Evolutionary conservation across 2,797 vertebrate genomes (phyloP), one percentile per base, ranked within the genome.

Genomic region (Otolemur crassicaudatus): DNA sequence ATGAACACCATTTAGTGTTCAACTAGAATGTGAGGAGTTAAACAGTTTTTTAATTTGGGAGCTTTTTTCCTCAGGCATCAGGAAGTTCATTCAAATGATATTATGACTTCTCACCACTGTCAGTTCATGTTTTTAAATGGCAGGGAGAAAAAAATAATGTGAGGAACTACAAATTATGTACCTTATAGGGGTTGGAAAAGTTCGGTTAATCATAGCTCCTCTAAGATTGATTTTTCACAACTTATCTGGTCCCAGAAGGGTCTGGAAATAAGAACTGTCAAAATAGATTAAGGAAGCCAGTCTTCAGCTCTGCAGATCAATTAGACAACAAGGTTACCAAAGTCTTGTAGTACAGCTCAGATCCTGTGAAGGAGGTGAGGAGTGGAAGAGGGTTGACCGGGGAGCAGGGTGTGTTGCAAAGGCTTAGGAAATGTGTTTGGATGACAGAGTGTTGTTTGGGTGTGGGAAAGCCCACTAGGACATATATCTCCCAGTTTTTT

Each of bases 161-260:
- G 88, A 90, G 69, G 91, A 96, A 34, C 31, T 82, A 87, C 49
- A 86, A 65, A 82, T 91, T 72, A 58, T 65, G 37, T 53, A 82
- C 65, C 83, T 94, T 60, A 79, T 60, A 81, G 61, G 43, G 17
- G 49, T 40, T 82, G 20, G 72, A 40, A 96, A 94, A 96, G 61
- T 90, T 87, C 67, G 82, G 72, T 77, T 90, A 67, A 93, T 94
- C 29, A n/a, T 46, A 43, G 10, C 63, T 31, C 40, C 92, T 69
- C 87, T 65, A 82, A 87, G 56, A 93, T 88, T 92, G 91, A 91
- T 91, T 77, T 94, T 94, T 95, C 84, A 65, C 49, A 90, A 73
- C 8, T 43, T 70, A 53, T 70, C 60, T 90, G 17, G 25, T 79
- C 84, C 34, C 31, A 29, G 76, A 95, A 95, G 72, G 14, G 20